Conservation (phyloP, 1,140 invertebrate species). For the Mylabris phalerata region DNA sequence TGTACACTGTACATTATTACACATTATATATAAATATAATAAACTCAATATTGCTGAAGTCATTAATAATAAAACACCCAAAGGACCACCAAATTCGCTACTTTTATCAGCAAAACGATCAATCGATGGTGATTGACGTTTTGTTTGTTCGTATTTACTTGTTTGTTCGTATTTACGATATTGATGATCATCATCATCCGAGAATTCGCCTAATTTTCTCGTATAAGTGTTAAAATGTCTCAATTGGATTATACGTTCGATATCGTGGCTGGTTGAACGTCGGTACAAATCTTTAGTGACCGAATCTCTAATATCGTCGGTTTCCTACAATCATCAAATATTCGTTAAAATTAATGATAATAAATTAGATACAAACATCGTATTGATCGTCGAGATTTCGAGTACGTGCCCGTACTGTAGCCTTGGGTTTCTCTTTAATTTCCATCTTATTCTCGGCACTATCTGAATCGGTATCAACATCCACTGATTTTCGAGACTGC, state of each 20-base stretch:
- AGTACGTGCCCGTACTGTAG: conserved; percentile 21
- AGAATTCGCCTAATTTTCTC: conserved; percentile 39
- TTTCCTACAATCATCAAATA: neutral
- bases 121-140: neutral
- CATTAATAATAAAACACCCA: conserved; percentile 35
- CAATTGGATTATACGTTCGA: conserved; percentile 33
- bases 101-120: conserved; percentile 24
- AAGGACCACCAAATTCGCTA: conserved; percentile 39
- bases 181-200: conserved; percentile 40
- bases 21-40: conserved; percentile 38
- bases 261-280: conserved; percentile 23
- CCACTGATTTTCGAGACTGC: neutral
- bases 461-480: conserved; percentile 26
- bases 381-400: neutral
- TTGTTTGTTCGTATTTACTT: conserved; percentile 10
- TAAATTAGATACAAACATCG: neutral
- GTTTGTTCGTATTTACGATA: conserved; percentile 14
- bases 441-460: conserved; percentile 18
- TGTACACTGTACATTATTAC: conserved; percentile 38
- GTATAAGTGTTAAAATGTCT: conserved; percentile 26
- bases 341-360: neutral
- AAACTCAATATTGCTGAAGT: conserved; percentile 28
- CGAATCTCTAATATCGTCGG: neutral
- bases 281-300: conserved; percentile 2
- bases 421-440: conserved; percentile 29